Evolutionary conservation across 2,113 vertebrate species (phyloP).

Genomic region (Mystacornis crossleyi): DNA sequence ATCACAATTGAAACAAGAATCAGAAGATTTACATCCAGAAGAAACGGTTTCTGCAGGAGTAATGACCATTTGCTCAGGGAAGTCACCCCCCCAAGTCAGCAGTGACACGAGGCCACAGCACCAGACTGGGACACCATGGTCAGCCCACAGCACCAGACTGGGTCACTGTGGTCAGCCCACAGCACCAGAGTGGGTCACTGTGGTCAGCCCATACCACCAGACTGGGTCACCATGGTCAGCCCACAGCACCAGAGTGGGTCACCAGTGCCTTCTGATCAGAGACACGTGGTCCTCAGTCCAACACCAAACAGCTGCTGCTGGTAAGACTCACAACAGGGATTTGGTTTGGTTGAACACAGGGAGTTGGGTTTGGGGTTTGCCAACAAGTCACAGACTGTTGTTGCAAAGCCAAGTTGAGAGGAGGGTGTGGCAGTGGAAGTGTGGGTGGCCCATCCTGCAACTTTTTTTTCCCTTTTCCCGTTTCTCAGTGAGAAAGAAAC

Average conservation of each 20-base stretch:
- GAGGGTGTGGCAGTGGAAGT: neutral
- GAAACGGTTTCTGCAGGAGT: neutral
- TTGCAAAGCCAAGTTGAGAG: neutral
- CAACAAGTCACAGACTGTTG: neutral
- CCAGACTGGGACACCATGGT: neutral
- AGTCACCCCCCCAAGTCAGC: neutral
- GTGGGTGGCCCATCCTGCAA: neutral
- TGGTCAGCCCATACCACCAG: fast-evolving
- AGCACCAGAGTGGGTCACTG: neutral
- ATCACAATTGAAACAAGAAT: neutral
- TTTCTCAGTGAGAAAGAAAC: neutral
- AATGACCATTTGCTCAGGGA: neutral
- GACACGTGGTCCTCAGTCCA: neutral
- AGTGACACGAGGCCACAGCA: neutral
- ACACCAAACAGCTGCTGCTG: neutral
- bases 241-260: neutral
- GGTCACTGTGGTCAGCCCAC: fast-evolving
- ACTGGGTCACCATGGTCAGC: neutral
- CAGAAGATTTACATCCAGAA: neutral
- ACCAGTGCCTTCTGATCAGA: neutral
- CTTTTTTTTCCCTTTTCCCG: neutral
- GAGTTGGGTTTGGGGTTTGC: neutral
- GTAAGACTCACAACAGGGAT: neutral
- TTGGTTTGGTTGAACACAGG: neutral
- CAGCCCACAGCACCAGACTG: fast-evolving